Conservation (phyloP, 2,888 invertebrate species). For the Proisotoma minuta region DNA sequence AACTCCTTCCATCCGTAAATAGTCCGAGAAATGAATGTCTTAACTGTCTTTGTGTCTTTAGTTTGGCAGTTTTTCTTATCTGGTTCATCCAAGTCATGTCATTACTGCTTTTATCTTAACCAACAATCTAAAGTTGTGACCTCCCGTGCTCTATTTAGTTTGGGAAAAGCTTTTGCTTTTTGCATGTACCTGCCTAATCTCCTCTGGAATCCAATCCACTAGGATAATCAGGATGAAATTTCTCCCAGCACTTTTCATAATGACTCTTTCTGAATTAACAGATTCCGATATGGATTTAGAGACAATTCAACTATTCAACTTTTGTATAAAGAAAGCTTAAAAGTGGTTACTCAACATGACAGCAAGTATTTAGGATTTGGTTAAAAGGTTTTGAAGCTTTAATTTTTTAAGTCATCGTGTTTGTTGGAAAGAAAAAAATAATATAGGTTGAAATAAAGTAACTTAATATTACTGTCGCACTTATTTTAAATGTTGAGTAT, state of each 20-base stretch:
- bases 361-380: too few relatives aligned
- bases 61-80: slow-evolving; percentile 22
- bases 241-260: slow-evolving; percentile 23
- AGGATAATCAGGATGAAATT: slow-evolving; percentile 3
- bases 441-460: too few relatives aligned
- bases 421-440: too few relatives aligned
- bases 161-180: too few relatives aligned
- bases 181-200: slow-evolving; percentile 11
- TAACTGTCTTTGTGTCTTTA: background rate
- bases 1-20: background rate
- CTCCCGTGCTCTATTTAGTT: slow-evolving; percentile 11
- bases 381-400: too few relatives aligned
- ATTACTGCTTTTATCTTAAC: slow-evolving; percentile 29
- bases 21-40: background rate
- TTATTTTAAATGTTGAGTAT: too few relatives aligned
- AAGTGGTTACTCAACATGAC: too few relatives aligned
- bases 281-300: slow-evolving; percentile 11
- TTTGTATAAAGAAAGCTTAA: too few relatives aligned
- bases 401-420: too few relatives aligned
- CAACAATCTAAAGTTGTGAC: slow-evolving; percentile 31
- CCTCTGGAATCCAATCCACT: slow-evolving; percentile 4
- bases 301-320: too few relatives aligned
- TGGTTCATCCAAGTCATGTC: slow-evolving; percentile 37
- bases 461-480: too few relatives aligned
- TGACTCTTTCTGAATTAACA: slow-evolving; percentile 4